Evolutionary conservation across 2,797 vertebrate genomes (phyloP), one percentile per base, ranked within the genome.

Genomic region (Vultur gryphus): DNA sequence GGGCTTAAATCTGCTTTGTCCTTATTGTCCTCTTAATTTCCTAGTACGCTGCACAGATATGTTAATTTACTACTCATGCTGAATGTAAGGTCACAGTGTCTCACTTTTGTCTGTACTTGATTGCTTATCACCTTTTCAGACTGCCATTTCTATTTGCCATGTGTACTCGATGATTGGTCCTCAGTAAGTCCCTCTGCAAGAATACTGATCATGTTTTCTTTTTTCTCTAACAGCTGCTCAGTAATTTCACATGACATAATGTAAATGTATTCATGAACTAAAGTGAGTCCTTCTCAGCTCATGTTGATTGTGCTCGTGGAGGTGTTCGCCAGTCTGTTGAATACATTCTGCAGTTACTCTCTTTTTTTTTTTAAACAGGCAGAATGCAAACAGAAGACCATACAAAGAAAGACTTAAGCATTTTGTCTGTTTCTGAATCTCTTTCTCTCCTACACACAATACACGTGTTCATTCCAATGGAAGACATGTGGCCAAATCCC

Each of bases 171-270:
- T 97, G 95, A 97, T 77, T 69, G 70, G 89, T 95, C 76, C 29
- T 90, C 91, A 77, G 66, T 64, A 86, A 88, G 79, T 88, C 93
- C 90, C 90, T 90, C 73, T 95, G 95, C 95, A 97, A 97, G 95
- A 94, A 91, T 95, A 94, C 84, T 84, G 90, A 95, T 97, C 95
- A 66, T 97, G 90, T 97, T 98, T 95, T 96, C 65, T 95, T 95
- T 94, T 96, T 91, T 65, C 58, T 89, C 81, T 96, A 97, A 96
- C 96, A 98, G 97, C 96, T 98, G 97, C 97, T 98, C 96, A 91
- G 97, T 98, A 98, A 98, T 98, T 98, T 97, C 96, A 93, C 84
- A 97, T 95, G 96, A 95, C 90, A 96, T 94, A 97, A 98, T 98
- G 97, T 97, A 98, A 98, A 98, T 97, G 85, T 70, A 97, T 97